Evolutionary conservation across 2,888 invertebrate genomes (phyloP).

Genomic region (Steromphala cineraria): DNA sequence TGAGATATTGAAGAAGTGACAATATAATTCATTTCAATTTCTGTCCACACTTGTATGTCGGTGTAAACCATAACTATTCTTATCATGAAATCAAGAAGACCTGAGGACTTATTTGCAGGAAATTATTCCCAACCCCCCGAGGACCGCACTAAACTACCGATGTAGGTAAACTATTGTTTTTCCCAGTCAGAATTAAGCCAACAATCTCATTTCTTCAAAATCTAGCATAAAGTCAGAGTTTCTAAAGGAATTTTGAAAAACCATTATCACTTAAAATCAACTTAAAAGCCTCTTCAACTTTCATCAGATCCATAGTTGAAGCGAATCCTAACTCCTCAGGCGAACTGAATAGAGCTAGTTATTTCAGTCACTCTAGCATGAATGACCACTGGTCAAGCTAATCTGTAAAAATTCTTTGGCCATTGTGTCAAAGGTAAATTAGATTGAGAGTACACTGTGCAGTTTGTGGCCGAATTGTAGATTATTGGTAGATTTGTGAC

Average conservation of each 20-base stretch:
- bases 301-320: neutral
- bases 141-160: neutral
- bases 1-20: neutral
- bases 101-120: slow-evolving; percentile 3
- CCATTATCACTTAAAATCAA: slow-evolving; percentile 16
- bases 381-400: neutral
- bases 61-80: slow-evolving; percentile 13
- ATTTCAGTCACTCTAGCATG: neutral
- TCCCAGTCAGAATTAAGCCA: neutral
- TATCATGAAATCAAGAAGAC: neutral
- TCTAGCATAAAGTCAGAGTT: slow-evolving; percentile 14
- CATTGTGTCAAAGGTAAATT: neutral
- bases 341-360: slow-evolving; percentile 14
- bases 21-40: neutral
- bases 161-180: neutral
- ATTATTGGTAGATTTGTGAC: too few relatives aligned
- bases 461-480: too few relatives aligned
- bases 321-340: neutral
- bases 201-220: neutral
- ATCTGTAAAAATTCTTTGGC: neutral
- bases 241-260: neutral
- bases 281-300: neutral
- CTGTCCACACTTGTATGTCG: neutral
- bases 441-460: neutral
- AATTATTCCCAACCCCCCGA: slow-evolving; percentile 10